phyloP scores from a whole-genome alignment of 2,888 invertebrate genomes.

The Eumerus sabulonum region DNA sequence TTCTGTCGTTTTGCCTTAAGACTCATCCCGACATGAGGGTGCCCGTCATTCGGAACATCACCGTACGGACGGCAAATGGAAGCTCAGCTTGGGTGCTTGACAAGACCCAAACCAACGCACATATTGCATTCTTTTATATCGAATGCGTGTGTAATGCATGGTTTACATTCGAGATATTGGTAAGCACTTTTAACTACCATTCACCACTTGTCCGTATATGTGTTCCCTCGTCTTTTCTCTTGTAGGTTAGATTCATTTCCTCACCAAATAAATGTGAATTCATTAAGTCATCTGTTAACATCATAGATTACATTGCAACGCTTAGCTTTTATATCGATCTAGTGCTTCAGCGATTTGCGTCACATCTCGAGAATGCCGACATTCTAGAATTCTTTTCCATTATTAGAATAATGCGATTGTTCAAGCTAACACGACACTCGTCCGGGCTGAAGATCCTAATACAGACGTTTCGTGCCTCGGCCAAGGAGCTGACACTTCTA shows the following conservation, averaged over 20 bases:
- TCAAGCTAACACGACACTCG: slow-evolving; percentile 97
- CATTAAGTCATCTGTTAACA: slow-evolving; percentile 97
- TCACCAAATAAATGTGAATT: slow-evolving; percentile 97
- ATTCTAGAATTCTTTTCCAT: slow-evolving; percentile 98
- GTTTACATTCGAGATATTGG: slow-evolving; percentile 98
- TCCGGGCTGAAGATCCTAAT: slow-evolving; percentile 98
- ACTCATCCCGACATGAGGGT: slow-evolving; percentile 99
- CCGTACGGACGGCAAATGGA: slow-evolving; percentile 87
- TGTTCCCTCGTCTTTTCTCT: slow-evolving; percentile 37
- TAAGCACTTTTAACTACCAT: slow-evolving; percentile 72
- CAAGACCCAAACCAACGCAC: slow-evolving; percentile 95
- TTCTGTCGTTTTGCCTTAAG: slow-evolving; percentile 99
- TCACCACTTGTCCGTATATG: slow-evolving; percentile 45
- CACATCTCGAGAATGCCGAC: slow-evolving; percentile 95
- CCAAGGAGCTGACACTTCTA: slow-evolving; percentile 96
- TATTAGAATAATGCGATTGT: slow-evolving; percentile 97
- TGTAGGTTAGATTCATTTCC: slow-evolving; percentile 90
- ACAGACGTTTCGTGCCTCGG: slow-evolving; percentile 97
- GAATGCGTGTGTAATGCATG: slow-evolving; percentile 99
- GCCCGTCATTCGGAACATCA: slow-evolving; percentile 90
- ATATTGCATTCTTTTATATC: slow-evolving; percentile 98
- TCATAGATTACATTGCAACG: slow-evolving; percentile 99
- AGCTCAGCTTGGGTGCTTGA: slow-evolving; percentile 91
- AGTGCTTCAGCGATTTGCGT: slow-evolving; percentile 92
- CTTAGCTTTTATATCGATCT: slow-evolving; percentile 98